Evolutionary conservation across 2,797 vertebrate species (phyloP), one percentile per base, ranked within the genome.

Genomic region (Taenioides sp.): DNA sequence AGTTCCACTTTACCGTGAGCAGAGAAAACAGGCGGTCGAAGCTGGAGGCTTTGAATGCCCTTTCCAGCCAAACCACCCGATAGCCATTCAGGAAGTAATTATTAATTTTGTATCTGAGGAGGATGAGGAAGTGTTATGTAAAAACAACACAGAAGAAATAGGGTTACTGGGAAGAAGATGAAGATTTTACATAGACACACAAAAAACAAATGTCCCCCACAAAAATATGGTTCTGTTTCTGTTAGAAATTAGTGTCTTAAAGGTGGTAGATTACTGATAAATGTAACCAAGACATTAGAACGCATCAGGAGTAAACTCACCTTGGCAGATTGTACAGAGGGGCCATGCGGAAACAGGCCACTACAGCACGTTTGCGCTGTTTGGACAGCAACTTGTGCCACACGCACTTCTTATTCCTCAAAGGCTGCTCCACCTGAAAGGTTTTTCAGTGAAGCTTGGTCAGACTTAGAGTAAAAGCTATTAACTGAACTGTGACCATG

Each of bases 41-140:
- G 90, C 97, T 97, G 95, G 96, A 96, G 95, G 96, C 97, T 95
- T 98, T 96, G 96, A 97, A 96, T 86, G 97, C 96, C 93, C 95
- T 98, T 96, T 98, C 97, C 96, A 99, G 96, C 98, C 98, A 99
- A 94, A 98, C 95, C 94, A 94, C 97, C 95, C 97, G 97, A 95
- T 99, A 99, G 95, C 96, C 97, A 94, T 94, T 99, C 96, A 99
- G 96, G 97, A 98, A 98, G 98, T 97, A 98, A 99, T 98, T 98
- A 95, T 95, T 98, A 98, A 96, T 99, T 99, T 97, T 99, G 96
- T 98, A 97, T 98, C 98, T 99, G 95, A 96, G 95, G 95, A 87
- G 94, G 95, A 77, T 79, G 96, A 95, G 93, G 95, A 90, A 92
- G 91, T 95, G 92, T 96, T 96, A 95, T 95, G 95, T 89, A 87